These are phyloP conservation scores for Panagrolaimus sp. DNA, from an alignment of 1,140 invertebrate genomes.

Conservation along the genomic window DNA sequence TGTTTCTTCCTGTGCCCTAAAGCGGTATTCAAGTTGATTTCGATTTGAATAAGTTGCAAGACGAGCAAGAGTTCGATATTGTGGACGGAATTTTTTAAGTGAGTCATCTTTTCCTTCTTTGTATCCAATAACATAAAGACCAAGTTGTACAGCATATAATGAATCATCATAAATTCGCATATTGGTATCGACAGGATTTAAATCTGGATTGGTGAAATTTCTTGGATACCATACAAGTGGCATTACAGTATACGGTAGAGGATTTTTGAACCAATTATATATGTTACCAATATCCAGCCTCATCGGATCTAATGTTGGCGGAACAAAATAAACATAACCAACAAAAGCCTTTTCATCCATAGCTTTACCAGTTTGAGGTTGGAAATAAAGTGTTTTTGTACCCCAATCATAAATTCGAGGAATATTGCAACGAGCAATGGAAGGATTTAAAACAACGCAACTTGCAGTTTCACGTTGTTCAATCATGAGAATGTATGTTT, in stretches of 20 bases:
- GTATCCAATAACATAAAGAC: slow-evolving; percentile 58
- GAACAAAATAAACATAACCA: slow-evolving; percentile 58
- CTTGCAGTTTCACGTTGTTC: slow-evolving; percentile 54
- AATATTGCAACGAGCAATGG: slow-evolving; percentile 52
- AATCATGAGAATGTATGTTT: slow-evolving; percentile 59
- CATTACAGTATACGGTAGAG: slow-evolving; percentile 49
- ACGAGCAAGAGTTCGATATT: slow-evolving; percentile 49
- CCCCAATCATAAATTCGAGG: slow-evolving; percentile 59
- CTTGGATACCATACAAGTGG: slow-evolving; percentile 58
- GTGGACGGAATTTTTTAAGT: slow-evolving; percentile 57
- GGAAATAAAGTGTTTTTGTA: slow-evolving; percentile 58
- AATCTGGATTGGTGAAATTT: slow-evolving; percentile 59
- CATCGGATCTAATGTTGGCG: slow-evolving; percentile 56
- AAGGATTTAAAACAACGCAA: slow-evolving; percentile 52
- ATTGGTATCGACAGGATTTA: slow-evolving; percentile 36
- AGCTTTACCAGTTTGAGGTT: slow-evolving; percentile 50
- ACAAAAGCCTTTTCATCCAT: slow-evolving; percentile 59
- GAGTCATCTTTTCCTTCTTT: slow-evolving; percentile 53
- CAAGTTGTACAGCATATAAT: slow-evolving; percentile 53
- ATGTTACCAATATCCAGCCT: slow-evolving; percentile 57
- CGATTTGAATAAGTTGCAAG: slow-evolving; percentile 54
- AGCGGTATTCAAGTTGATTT: slow-evolving; percentile 55
- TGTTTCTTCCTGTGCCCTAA: slow-evolving; percentile 51
- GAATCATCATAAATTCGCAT: slow-evolving; percentile 49
- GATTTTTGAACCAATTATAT: slow-evolving; percentile 59